A percentile compares a stretch with the other conserved stretches of the same genome.
phyloP scores from a whole-genome alignment of 2,888 invertebrate genomes.

The Drosophila diplacantha region DNA sequence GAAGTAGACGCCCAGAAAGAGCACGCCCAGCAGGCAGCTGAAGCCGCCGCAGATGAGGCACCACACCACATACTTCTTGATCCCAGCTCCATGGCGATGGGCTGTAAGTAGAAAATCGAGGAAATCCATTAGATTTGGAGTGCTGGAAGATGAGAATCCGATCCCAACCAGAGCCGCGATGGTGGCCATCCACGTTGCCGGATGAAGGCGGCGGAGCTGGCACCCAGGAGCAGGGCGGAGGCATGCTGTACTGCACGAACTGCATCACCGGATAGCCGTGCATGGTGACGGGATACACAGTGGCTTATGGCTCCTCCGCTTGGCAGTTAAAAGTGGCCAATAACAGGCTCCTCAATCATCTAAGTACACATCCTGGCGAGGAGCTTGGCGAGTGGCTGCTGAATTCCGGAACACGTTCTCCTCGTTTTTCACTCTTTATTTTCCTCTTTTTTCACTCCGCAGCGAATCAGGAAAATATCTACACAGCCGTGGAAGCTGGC shows the following conservation, averaged over 20 bases:
- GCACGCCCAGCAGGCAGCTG: conserved; percentile 84
- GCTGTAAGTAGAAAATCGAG: conserved; percentile 66
- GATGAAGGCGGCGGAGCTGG: conserved; percentile 69
- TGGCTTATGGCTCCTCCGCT: conserved; percentile 5
- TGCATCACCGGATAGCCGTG: conserved; percentile 83
- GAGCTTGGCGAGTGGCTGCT: conserved; percentile 5
- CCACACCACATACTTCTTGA: conserved; percentile 86
- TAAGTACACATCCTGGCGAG: conserved; percentile 18
- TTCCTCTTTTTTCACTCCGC: conserved; percentile 13
- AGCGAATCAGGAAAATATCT: conserved; percentile 64
- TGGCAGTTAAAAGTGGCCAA: conserved; percentile 16
- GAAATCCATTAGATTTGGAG: conserved; percentile 9
- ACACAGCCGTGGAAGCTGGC: conserved; percentile 54
- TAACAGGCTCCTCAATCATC: conserved; percentile 10
- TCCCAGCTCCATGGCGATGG: conserved; percentile 77
- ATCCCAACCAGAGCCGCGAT: conserved; percentile 52
- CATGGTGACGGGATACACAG: conserved; percentile 74
- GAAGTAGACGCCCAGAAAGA: conserved; percentile 87
- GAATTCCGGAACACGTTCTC: conserved; percentile 46
- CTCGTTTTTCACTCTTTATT: conserved; percentile 26
- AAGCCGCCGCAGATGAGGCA: conserved; percentile 87
- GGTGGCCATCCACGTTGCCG: conserved; percentile 67
- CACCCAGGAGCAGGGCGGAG: conserved; percentile 78
- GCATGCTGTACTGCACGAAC: conserved; percentile 82
- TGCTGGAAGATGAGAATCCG: background rate